Conservation (phyloP, 1,140 invertebrate genomes). For the Orussus abietinus region DNA sequence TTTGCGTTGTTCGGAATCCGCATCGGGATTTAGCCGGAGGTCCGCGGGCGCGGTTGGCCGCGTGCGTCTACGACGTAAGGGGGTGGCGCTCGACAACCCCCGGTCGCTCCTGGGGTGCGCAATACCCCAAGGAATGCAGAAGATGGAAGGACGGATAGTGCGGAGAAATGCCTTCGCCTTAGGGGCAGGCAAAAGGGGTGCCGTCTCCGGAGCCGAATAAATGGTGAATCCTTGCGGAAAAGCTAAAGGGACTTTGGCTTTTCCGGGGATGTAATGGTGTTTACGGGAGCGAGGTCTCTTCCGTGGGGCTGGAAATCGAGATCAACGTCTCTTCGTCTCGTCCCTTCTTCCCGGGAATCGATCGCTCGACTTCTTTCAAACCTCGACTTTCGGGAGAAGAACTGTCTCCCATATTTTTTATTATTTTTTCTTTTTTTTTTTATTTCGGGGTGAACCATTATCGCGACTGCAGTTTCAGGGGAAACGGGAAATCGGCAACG, state of each 20-base stretch:
- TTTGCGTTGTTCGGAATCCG: constrained; percentile 48
- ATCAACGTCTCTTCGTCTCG: background rate
- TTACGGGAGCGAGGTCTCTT: constrained; percentile 21
- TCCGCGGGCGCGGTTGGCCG: constrained; percentile 20
- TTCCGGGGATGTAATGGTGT: constrained; percentile 32
- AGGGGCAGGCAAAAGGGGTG: constrained; percentile 22
- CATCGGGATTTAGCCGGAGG: constrained; percentile 46
- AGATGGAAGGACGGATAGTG: constrained; percentile 49
- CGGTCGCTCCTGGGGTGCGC: constrained; percentile 32
- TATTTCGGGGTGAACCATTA: too few species aligned
- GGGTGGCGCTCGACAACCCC: too few species aligned
- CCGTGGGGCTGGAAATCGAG: constrained; percentile 5
- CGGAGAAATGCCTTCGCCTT: constrained; percentile 9
- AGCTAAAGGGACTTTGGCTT: constrained; percentile 39
- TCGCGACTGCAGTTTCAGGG: too few species aligned
- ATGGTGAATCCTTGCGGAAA: constrained; percentile 42
- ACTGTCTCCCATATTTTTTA: too few species aligned
- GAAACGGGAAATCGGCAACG: too few species aligned
- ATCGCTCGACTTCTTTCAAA: constrained; percentile 20
- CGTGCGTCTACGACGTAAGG: constrained; percentile 17
- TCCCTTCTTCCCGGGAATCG: too few species aligned
- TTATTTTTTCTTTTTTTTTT: too few species aligned
- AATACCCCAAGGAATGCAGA: constrained; percentile 53
- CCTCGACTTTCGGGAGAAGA: too few species aligned
- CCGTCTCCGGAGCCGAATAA: constrained; percentile 19